Evolutionary conservation across 2,888 invertebrate species (phyloP), one percentile per base, ranked within the genome.

Genomic region (Acanthopleura granulata): DNA sequence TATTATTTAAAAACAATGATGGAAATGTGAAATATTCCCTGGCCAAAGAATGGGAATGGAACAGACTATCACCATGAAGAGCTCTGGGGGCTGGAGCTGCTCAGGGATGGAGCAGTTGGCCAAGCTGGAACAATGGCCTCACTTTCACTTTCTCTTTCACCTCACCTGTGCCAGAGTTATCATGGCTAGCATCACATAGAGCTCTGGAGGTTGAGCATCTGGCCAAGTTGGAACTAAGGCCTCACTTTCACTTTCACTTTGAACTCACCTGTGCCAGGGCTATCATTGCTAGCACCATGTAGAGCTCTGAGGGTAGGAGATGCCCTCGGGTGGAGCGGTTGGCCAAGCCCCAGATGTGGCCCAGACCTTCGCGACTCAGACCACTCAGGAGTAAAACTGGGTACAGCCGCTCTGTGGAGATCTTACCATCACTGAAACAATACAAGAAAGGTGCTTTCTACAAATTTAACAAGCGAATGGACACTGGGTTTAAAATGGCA

Each of bases 151-250:
- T 22, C 11, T 3, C 25, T 61, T 22, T 29, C 4, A 50, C 57
- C 74, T 62, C 77, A 91, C 91, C 91, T 92, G 92, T 14, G 91
- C 90, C 1, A 92, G 82, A 18, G 91, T 91, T 66, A 92, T 90
- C 49, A 92, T 83, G 4, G 91, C 91, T 51, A 92, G 3, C 4
- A 29, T 30, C 6, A 0, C 0, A 29, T 30, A 30, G 0, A 30
- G 0, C 12, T 72, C 16, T 18, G 14, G 18, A 72, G 27, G 15
- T 29, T 50, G 27, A 40, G 40, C n/a, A n/a, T 16, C 51, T 16
- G 51, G 18, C 51, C 14, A 16, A 16, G 18, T 16, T 51, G 14
- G 51, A 14, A 61, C 25, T 4, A 61, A 61, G 25, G n/a, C 69
- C n/a, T 27, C 9, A 29, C 69, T 40, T 40, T 40, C 40, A 40